Conservation (phyloP, 2,797 vertebrate genomes). For the Crenichthys baileyi region DNA sequence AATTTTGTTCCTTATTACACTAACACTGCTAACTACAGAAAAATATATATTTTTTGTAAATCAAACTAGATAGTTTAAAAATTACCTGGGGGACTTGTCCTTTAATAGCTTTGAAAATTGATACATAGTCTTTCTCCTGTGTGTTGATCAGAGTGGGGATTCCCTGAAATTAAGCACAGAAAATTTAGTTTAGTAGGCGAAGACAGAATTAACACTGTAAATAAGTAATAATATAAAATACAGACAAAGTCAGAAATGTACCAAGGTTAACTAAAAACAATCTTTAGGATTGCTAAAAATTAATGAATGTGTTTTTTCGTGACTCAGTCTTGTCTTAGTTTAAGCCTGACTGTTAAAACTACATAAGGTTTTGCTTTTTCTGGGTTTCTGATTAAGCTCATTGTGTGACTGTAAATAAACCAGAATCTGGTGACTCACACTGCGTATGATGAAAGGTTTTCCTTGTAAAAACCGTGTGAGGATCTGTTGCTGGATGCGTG, state of each 20-base stretch:
- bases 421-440: conserved; percentile 65
- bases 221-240: background rate
- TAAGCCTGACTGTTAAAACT: background rate
- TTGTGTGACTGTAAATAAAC: background rate
- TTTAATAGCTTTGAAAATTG: conserved; percentile 81
- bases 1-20: background rate
- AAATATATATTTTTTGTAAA: background rate
- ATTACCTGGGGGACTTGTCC: conserved; percentile 83
- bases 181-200: background rate
- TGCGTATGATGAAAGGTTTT: conserved; percentile 83
- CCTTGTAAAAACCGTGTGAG: conserved; percentile 86
- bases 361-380: background rate
- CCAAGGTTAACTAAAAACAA: background rate
- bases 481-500: conserved; percentile 88
- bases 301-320: background rate
- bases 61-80: background rate
- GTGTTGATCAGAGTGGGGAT: conserved; percentile 86
- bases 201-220: background rate
- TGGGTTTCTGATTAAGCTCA: background rate
- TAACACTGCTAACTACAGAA: background rate
- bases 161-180: conserved; percentile 76
- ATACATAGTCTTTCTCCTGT: conserved; percentile 86
- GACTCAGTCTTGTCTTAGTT: no score
- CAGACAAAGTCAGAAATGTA: background rate
- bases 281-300: background rate